Percentiles rank a stretch among this genome's conserved stretches.
phyloP scores from a whole-genome alignment of 1,140 invertebrate species.

The Mya arenaria region DNA sequence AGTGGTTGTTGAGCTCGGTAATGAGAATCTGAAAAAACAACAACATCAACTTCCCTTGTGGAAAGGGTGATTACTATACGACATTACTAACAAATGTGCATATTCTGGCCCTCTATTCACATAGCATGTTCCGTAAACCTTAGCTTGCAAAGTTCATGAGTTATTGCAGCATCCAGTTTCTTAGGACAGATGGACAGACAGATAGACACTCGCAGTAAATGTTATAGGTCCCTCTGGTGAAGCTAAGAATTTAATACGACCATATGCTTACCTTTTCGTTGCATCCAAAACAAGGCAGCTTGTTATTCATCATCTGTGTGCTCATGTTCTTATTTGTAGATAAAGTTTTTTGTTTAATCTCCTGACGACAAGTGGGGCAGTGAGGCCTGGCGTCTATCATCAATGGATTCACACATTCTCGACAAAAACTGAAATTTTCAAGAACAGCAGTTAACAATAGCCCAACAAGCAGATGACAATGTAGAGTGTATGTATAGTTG shows the following conservation, averaged over 20 bases:
- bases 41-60: neutral
- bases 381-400: neutral
- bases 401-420: conserved; percentile 19
- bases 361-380: conserved; percentile 23
- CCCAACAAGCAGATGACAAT: neutral
- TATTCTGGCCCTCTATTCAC: neutral
- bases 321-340: neutral
- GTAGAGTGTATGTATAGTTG: neutral
- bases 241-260: neutral
- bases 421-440: conserved; percentile 22
- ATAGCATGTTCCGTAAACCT: neutral
- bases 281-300: conserved; percentile 33
- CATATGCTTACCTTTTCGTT: conserved; percentile 15
- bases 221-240: neutral
- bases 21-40: conserved; percentile 16
- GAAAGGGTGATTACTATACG: neutral
- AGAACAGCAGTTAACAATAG: neutral
- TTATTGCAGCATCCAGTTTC: neutral
- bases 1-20: conserved; percentile 14
- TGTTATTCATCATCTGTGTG: neutral
- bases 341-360: neutral
- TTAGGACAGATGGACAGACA: neutral
- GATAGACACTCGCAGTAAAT: neutral
- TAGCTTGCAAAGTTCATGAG: neutral
- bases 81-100: neutral